Evolutionary conservation across 37 sponge, comb jelly and placozoan species (phyloP).

Genomic region (Mnemiopsis leidyi): DNA sequence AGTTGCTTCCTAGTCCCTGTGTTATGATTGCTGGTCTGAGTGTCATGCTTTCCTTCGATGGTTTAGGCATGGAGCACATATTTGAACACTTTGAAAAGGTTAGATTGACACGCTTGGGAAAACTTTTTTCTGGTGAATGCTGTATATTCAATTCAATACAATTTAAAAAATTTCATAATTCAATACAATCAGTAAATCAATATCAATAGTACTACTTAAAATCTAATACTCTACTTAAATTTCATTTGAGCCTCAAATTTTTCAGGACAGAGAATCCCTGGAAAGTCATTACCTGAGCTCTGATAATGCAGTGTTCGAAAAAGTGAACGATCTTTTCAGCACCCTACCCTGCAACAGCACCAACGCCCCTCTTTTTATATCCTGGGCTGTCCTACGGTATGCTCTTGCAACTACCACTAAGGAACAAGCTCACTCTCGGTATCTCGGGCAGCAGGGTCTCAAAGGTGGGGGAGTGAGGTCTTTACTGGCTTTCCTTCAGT

Average conservation of each 20-base stretch:
- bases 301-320: conserved; percentile 5
- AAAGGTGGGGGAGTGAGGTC: conserved; percentile 46
- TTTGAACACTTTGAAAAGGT: conserved; percentile 65
- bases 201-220: too few relatives aligned
- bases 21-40: background rate
- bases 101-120: too few relatives aligned
- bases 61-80: conserved; percentile 36
- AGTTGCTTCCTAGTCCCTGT: background rate
- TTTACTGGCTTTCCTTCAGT: conserved; percentile 27
- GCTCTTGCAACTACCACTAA: conserved; percentile 20
- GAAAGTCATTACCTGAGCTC: conserved; percentile 16
- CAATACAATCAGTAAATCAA: too few relatives aligned
- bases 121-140: too few relatives aligned
- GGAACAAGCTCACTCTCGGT: conserved; percentile 41
- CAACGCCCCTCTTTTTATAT: conserved; percentile 45
- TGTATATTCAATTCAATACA: too few relatives aligned
- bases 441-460: conserved; percentile 40
- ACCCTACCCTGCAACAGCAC: conserved; percentile 14
- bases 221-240: too few relatives aligned
- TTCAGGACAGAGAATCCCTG: conserved; percentile 28
- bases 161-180: too few relatives aligned
- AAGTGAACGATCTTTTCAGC: conserved; percentile 35
- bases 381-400: conserved; percentile 50
- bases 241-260: too few relatives aligned
- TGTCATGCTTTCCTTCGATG: conserved; percentile 33